phyloP scores from a whole-genome alignment of 2,797 vertebrate species.

The Alca torda region DNA sequence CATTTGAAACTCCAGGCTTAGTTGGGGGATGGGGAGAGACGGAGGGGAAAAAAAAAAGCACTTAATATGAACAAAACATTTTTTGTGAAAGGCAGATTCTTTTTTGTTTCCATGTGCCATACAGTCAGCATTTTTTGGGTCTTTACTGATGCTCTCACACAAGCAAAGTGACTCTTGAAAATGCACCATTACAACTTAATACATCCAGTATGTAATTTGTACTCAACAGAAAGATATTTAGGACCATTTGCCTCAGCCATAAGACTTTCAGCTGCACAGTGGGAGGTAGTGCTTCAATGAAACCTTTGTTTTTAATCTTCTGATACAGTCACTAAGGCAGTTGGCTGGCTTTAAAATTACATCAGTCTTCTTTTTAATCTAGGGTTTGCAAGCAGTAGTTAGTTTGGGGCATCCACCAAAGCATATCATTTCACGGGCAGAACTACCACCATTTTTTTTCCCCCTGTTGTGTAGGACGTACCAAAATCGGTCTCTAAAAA shows the following conservation, averaged over 20 bases:
- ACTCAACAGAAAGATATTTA: slow-evolving; percentile 83
- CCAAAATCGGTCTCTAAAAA: not conserved
- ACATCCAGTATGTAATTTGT: slow-evolving; percentile 90
- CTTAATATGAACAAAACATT: slow-evolving; percentile 58
- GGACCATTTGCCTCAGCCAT: slow-evolving; percentile 73
- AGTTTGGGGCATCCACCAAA: slow-evolving; percentile 17
- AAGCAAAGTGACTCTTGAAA: slow-evolving; percentile 64
- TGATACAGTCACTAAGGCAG: slow-evolving; percentile 71
- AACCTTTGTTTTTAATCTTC: slow-evolving; percentile 83
- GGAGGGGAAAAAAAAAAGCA: not conserved
- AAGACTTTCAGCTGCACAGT: slow-evolving; percentile 78
- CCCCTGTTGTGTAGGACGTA: not conserved
- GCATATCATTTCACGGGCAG: not conserved
- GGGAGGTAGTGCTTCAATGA: slow-evolving; percentile 84
- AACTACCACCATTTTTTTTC: not conserved
- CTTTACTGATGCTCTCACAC: slow-evolving; percentile 37
- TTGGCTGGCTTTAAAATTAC: slow-evolving; percentile 79
- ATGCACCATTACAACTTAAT: slow-evolving; percentile 82
- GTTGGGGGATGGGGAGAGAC: not conserved
- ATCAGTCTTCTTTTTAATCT: slow-evolving; percentile 68
- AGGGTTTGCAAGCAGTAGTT: slow-evolving; percentile 19
- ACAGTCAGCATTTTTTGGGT: slow-evolving; percentile 14
- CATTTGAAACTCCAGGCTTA: slow-evolving; percentile 60
- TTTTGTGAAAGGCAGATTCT: slow-evolving; percentile 49
- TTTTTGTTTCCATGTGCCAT: slow-evolving; percentile 41